phyloP scores from a whole-genome alignment of 2,113 vertebrate genomes.

The Triplophysa rosa region DNA sequence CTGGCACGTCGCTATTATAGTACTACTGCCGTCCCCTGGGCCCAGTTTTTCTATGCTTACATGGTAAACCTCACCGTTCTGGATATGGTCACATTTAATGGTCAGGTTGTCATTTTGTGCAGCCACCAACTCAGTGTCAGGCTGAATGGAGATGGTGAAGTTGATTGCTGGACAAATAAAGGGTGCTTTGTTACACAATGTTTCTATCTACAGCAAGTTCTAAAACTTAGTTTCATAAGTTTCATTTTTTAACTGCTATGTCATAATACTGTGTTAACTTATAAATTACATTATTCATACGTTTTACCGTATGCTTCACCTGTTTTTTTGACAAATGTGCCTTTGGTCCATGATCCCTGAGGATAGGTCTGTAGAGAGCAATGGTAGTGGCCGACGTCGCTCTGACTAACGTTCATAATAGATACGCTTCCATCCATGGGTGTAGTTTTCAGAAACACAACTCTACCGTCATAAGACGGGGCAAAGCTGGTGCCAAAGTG shows the following conservation, averaged over 20 bases:
- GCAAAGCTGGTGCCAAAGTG: slow-evolving; percentile 50
- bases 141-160: neutral
- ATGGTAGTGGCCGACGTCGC: slow-evolving; percentile 73
- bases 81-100: slow-evolving; percentile 66
- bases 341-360: slow-evolving; percentile 72
- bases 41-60: slow-evolving; percentile 73
- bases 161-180: slow-evolving; percentile 3
- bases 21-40: slow-evolving; percentile 54
- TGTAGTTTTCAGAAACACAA: slow-evolving; percentile 70
- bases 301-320: slow-evolving; percentile 4
- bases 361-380: slow-evolving; percentile 78
- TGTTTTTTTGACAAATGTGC: slow-evolving; percentile 65
- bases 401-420: slow-evolving; percentile 72
- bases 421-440: slow-evolving; percentile 71
- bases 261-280: too few species aligned
- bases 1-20: slow-evolving; percentile 68
- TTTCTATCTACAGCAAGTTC: too few species aligned
- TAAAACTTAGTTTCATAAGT: too few species aligned
- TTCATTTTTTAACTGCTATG: too few species aligned
- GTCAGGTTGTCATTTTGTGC: slow-evolving; percentile 65
- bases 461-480: slow-evolving; percentile 63
- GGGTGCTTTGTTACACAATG: neutral
- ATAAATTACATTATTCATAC: too few species aligned
- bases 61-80: slow-evolving; percentile 52
- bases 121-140: slow-evolving; percentile 37